A percentile compares a stretch with the other conserved stretches of the same genome.
These are phyloP conservation scores for Drosophila mayri DNA, from an alignment of 1,140 invertebrate species.

Conservation along the genomic window DNA sequence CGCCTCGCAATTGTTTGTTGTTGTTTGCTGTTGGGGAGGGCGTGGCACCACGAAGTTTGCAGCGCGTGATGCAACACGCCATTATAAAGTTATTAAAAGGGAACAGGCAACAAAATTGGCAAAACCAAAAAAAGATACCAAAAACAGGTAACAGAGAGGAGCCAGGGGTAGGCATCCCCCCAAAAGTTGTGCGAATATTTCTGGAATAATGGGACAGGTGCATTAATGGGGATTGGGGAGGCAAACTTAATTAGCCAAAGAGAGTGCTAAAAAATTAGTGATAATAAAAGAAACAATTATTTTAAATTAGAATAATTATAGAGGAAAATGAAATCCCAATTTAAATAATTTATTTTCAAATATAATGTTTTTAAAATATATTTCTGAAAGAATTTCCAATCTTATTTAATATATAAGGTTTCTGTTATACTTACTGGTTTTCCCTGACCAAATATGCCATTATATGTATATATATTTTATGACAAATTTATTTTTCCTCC, in stretches of 20 bases:
- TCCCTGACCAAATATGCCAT: not conserved
- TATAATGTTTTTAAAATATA: not conserved
- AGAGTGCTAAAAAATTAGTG: not conserved
- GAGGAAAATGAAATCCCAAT: not conserved
- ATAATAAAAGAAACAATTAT: not conserved
- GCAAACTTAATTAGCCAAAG: conserved; percentile 27
- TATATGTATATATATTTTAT: not conserved
- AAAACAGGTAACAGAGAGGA: conserved; percentile 37
- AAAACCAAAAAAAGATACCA: conserved; percentile 24
- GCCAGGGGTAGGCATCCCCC: not conserved
- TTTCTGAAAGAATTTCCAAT: not conserved
- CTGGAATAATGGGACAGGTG: conserved; percentile 19
- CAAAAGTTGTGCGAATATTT: conserved; percentile 17
- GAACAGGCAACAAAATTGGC: conserved; percentile 40
- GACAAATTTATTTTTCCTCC: conserved; percentile 38
- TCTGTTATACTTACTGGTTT: not conserved
- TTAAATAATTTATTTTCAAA: not conserved
- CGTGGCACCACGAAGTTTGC: conserved; percentile 67
- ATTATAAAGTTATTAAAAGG: conserved; percentile 84
- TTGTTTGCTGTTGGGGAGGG: conserved; percentile 35
- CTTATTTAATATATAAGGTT: not conserved
- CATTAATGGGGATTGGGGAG: not conserved
- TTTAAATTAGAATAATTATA: conserved; percentile 5
- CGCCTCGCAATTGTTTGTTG: conserved; percentile 18
- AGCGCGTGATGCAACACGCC: conserved; percentile 77